A percentile compares a stretch with the other conserved stretches of the same genome.
Evolutionary conservation across 2,113 vertebrate species (phyloP).

Genomic region (Melanostigma gelatinosum): DNA sequence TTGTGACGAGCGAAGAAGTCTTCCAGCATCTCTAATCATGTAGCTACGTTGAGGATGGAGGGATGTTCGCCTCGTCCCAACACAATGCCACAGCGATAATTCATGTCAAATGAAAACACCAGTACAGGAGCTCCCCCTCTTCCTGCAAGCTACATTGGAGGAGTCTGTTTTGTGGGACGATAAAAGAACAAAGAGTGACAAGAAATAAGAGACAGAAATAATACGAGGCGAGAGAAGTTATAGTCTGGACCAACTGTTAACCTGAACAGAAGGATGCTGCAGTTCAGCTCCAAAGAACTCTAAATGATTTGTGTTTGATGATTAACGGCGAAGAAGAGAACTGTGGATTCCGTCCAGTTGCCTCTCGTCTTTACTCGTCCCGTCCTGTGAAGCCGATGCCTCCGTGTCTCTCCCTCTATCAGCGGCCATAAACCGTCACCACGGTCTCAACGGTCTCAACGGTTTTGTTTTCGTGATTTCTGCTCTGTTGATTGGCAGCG

Average conservation of each 20-base stretch:
- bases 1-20: neutral
- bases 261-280: neutral
- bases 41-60: neutral
- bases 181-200: neutral
- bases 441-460: conserved; percentile 76
- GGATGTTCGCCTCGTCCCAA: neutral
- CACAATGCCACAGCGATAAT: neutral
- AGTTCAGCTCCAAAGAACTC: neutral
- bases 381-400: conserved; percentile 52
- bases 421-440: conserved; percentile 67
- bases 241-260: neutral
- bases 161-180: conserved; percentile 15
- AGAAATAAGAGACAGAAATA: conserved; percentile 26
- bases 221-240: neutral
- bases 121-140: neutral
- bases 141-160: neutral
- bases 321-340: neutral
- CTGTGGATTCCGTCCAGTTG: neutral
- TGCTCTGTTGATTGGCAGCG: conserved; percentile 53
- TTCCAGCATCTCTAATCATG: neutral
- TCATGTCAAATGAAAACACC: neutral
- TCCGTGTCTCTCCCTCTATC: conserved; percentile 58
- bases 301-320: neutral
- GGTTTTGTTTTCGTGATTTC: conserved; percentile 70
- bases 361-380: neutral